Conservation (phyloP, 2,888 invertebrate species). For the Campoletis raptor region DNA sequence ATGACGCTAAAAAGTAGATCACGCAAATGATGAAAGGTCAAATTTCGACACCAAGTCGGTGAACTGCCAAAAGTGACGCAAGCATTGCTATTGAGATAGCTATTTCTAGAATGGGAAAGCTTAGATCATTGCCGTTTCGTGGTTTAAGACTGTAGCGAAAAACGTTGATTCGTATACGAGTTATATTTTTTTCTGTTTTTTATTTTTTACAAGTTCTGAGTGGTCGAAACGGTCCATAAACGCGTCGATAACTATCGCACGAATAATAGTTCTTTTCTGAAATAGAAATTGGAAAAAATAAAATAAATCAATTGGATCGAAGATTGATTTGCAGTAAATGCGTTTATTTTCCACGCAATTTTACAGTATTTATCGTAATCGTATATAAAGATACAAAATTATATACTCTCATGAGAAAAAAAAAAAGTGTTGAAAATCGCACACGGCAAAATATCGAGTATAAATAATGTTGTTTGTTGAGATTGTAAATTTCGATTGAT, state of each 20-base stretch:
- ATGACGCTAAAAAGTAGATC: constrained; percentile 22
- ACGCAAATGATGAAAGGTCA: constrained; percentile 42
- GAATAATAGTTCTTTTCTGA: not conserved
- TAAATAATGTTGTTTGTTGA: not conserved
- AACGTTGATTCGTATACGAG: not conserved
- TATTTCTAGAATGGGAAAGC: constrained; percentile 75
- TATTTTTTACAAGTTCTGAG: not conserved
- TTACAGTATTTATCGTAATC: constrained; percentile 64
- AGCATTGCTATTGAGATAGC: constrained; percentile 76
- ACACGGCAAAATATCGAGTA: constrained; percentile 6
- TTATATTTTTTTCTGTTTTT: not conserved
- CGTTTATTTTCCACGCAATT: constrained; percentile 63
- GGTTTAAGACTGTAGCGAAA: constrained; percentile 4
- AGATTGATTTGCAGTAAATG: not conserved
- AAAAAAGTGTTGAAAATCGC: constrained; percentile 12
- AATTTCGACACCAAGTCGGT: constrained; percentile 66
- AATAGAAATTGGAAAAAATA: not conserved
- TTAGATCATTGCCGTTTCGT: constrained; percentile 65
- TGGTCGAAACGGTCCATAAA: not conserved
- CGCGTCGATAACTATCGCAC: not conserved
- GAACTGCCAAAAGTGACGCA: constrained; percentile 77
- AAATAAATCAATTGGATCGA: not conserved
- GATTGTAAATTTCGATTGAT: constrained; percentile 42
- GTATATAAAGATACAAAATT: constrained; percentile 77
- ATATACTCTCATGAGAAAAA: constrained; percentile 54